phyloP scores from a whole-genome alignment of 2,797 vertebrate species.

The Lacerta agilis region DNA sequence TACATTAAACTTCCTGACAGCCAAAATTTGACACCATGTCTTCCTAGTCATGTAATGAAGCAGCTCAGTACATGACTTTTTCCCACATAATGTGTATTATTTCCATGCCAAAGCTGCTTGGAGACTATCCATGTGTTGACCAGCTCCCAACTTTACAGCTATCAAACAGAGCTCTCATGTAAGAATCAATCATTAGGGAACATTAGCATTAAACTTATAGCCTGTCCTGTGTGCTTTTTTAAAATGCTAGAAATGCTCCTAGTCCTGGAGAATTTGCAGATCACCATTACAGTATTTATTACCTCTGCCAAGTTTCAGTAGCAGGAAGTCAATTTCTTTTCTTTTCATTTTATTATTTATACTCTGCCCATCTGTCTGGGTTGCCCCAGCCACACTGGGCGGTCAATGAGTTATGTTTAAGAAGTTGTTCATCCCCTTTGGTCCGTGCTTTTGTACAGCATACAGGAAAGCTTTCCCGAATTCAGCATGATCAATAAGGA shows the following conservation, averaged over 20 bases:
- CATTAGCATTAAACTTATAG: background rate
- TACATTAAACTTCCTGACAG: background rate
- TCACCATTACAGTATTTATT: background rate
- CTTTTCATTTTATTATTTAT: too few species aligned
- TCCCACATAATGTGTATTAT: background rate
- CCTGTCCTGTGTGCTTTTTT: background rate
- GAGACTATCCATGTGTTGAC: background rate
- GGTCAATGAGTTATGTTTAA: background rate
- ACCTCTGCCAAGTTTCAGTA: background rate
- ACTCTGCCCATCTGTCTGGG: too few species aligned
- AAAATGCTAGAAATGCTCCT: background rate
- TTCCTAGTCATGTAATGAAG: background rate
- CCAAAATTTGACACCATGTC: background rate
- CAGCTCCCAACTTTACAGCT: background rate
- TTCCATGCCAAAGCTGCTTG: background rate
- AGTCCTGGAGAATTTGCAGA: background rate
- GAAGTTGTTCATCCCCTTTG: background rate
- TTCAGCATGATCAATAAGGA: background rate
- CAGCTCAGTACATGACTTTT: background rate
- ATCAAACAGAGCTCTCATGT: background rate
- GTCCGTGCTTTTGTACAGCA: background rate
- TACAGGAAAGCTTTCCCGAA: background rate
- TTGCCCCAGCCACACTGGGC: too few species aligned
- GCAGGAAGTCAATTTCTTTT: background rate
- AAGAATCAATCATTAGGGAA: background rate